A percentile compares a stretch with the other conserved stretches of the same genome.
phyloP scores from a whole-genome alignment of 1,140 invertebrate genomes.

The Drosophila orosa region DNA sequence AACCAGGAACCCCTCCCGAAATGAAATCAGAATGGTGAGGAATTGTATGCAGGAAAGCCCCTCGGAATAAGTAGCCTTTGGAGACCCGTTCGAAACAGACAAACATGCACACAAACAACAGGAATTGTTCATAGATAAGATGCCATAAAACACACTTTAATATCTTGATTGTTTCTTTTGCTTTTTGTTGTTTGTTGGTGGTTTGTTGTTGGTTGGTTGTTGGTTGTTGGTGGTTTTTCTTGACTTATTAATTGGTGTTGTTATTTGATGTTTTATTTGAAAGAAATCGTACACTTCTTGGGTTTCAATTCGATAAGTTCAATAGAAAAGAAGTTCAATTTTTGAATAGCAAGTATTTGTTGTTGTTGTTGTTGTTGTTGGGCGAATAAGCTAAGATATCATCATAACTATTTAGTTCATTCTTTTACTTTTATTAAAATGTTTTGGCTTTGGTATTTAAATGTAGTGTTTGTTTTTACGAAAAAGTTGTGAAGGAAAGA shows the following conservation, averaged over 20 bases:
- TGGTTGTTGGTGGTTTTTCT: conserved; percentile 29
- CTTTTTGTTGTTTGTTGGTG: conserved; percentile 31
- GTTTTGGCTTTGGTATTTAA: conserved; percentile 78
- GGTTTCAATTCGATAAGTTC: conserved; percentile 39
- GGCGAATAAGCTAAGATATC: conserved; percentile 82
- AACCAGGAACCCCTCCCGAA: neutral
- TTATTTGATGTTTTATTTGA: conserved; percentile 76
- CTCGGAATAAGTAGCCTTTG: neutral
- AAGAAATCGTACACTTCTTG: conserved; percentile 77
- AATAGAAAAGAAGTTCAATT: conserved; percentile 66
- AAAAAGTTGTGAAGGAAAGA: conserved; percentile 65
- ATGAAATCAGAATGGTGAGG: neutral
- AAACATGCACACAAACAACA: conserved; percentile 63
- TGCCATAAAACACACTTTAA: conserved; percentile 73
- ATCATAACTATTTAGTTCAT: conserved; percentile 84
- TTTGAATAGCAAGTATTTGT: conserved; percentile 45
- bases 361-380: conserved; percentile 23
- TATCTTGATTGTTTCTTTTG: conserved; percentile 50
- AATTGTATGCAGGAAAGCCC: neutral
- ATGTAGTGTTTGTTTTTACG: conserved; percentile 76
- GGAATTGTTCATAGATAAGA: conserved; percentile 69
- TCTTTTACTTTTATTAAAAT: conserved; percentile 83
- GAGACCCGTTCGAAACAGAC: conserved; percentile 37
- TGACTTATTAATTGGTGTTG: conserved; percentile 54
- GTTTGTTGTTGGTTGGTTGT: conserved; percentile 18